Conservation (phyloP, 2,797 vertebrate genomes). For the Loris lydekkerianus region DNA sequence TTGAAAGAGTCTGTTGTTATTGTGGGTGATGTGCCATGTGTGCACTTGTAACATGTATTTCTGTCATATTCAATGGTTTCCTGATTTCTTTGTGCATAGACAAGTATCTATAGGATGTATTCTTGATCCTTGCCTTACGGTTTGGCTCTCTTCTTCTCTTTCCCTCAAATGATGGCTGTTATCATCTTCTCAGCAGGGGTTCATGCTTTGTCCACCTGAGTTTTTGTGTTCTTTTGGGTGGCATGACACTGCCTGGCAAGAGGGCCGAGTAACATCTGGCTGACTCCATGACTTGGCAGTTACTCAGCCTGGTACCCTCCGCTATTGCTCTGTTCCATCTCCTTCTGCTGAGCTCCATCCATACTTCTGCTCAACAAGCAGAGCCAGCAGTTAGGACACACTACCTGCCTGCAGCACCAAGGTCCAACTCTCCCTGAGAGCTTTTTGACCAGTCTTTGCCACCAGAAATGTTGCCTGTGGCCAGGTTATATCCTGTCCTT, state of each 20-base stretch:
- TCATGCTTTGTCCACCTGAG: background rate
- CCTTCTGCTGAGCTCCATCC: background rate
- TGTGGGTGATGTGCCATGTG: background rate
- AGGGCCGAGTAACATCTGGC: background rate
- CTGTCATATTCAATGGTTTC: background rate
- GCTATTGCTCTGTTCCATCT: background rate
- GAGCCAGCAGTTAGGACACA: background rate
- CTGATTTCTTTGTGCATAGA: background rate
- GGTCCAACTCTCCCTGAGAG: background rate
- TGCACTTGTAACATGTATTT: background rate
- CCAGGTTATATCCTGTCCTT: background rate
- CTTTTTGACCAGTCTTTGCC: background rate
- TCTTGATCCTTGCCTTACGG: background rate
- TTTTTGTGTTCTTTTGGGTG: background rate
- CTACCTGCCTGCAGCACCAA: background rate
- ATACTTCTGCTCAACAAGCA: background rate
- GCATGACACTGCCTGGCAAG: background rate
- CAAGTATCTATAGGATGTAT: background rate
- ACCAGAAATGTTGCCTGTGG: background rate
- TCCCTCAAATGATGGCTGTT: background rate
- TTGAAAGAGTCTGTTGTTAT: background rate
- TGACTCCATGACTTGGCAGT: background rate
- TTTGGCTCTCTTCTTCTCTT: background rate
- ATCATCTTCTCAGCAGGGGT: background rate
- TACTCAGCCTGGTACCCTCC: background rate